Evolutionary conservation across 2,888 invertebrate genomes (phyloP), one percentile per base, ranked within the genome.

Genomic region (Bruchidius siliquastri): DNA sequence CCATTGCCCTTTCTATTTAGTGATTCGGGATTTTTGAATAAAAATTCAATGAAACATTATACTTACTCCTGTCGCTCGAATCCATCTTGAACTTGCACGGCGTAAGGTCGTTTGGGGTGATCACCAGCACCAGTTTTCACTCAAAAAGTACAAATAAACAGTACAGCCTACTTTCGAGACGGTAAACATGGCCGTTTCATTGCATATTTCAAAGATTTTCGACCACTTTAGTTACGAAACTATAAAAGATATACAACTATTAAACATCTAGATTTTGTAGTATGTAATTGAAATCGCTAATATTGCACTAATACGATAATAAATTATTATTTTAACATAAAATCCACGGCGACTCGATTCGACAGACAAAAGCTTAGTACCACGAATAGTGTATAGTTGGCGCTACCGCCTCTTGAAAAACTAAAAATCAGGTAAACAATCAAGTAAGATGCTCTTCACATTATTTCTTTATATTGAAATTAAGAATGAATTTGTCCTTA

Each of bases 1-100:
- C 88, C 89, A 88, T 88, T 88, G 89, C 88, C 88, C 88, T 87
- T 86, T 85, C 84, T 73, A 67, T 69, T 72, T 49, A 49, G 49
- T 13, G 18, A 49, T 49, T 13, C 49, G 21, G 67, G 6, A 69
- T 68, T 72, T 67, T 72, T 20, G 4, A 18, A 21, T n/a, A 68
- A 67, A 75, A 72, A 26, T 10, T 22, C 32, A 22, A 70, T 22
- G 49, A 49, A 49, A 49, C 49, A 49, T 49, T 69, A 69, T 72
- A 81, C 83, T 78, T 81, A 85, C 85, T 84, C 82, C 84, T 80
- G 78, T 85, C 85, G 74, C 82, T 81, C 68, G 85, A 82, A 77
- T 85, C 85, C 85, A 85, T 85, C 18, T n/a, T 72, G 30, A 22
- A 26, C 21, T 18, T 32, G n/a, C 71, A 20, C 20, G 22, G 68